Conservation (phyloP, 2,113 vertebrate genomes). For the Salvator merianae region DNA sequence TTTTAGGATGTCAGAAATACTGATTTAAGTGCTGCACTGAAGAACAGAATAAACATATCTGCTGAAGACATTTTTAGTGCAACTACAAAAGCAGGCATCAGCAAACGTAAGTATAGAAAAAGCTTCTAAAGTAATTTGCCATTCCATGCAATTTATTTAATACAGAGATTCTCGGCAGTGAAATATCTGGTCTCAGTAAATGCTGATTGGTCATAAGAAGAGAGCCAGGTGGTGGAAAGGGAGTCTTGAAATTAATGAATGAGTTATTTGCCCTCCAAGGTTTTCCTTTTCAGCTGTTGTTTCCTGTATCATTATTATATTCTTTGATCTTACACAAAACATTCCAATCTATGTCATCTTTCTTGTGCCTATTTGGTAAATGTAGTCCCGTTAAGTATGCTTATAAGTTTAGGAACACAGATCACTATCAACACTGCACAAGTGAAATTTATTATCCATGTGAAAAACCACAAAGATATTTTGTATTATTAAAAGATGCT, state of each 20-base stretch:
- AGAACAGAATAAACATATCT: too few relatives aligned
- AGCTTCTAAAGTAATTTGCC: background rate
- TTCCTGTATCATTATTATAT: conserved; percentile 75
- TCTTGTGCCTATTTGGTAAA: conserved; percentile 69
- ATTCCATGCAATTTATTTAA: background rate
- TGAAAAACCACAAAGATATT: conserved; percentile 55
- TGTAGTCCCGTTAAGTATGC: conserved; percentile 67
- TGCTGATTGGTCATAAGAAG: background rate
- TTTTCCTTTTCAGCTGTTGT: conserved; percentile 63
- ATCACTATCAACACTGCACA: conserved; percentile 70
- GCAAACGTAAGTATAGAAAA: background rate
- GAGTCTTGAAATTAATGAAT: conserved; percentile 68
- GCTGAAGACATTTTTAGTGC: background rate
- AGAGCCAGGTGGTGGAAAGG: background rate
- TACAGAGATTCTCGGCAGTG: background rate
- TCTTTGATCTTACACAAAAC: conserved; percentile 75
- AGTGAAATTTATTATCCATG: conserved; percentile 62
- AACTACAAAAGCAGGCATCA: background rate
- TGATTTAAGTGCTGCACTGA: too few relatives aligned
- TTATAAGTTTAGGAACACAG: conserved; percentile 71
- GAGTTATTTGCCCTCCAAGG: conserved; percentile 57
- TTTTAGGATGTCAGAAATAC: too few relatives aligned
- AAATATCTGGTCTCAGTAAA: conserved; percentile 25
- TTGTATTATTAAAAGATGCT: conserved; percentile 63
- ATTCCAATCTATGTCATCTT: conserved; percentile 69